Conservation (phyloP, 2,797 vertebrate species). For the Phoeniculus purpureus region DNA sequence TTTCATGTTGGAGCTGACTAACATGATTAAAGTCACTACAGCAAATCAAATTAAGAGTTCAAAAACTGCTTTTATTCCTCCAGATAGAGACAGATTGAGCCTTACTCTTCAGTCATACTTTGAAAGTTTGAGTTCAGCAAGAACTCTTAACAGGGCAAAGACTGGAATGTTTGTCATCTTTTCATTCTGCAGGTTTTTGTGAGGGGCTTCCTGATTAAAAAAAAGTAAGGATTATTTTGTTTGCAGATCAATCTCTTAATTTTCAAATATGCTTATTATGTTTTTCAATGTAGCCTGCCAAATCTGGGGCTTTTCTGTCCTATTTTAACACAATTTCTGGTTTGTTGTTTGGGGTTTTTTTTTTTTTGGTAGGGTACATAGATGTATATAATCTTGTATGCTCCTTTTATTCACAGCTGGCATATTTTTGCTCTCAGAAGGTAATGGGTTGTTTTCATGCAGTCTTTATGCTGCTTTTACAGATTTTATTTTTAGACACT, state of each 20-base stretch:
- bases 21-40: not conserved
- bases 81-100: not conserved
- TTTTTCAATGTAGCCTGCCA: not conserved
- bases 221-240: not conserved
- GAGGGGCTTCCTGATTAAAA: not conserved
- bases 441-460: not conserved
- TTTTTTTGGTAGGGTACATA: not conserved
- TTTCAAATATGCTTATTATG: not conserved
- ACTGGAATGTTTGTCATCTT: not conserved
- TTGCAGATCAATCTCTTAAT: not conserved
- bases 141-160: not conserved
- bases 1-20: not conserved
- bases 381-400: not conserved
- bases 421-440: not conserved
- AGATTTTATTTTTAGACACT: not conserved
- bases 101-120: not conserved
- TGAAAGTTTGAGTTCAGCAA: not conserved
- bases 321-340: not conserved
- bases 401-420: not conserved
- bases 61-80: not conserved
- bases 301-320: not conserved
- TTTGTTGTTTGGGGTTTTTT: not conserved
- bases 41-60: not conserved
- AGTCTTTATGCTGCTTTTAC: not conserved
- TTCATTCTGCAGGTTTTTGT: not conserved